Base-by-base conservation (phyloP, 2,888 invertebrate genomes). In the Drosophila vallismaia region DNA sequence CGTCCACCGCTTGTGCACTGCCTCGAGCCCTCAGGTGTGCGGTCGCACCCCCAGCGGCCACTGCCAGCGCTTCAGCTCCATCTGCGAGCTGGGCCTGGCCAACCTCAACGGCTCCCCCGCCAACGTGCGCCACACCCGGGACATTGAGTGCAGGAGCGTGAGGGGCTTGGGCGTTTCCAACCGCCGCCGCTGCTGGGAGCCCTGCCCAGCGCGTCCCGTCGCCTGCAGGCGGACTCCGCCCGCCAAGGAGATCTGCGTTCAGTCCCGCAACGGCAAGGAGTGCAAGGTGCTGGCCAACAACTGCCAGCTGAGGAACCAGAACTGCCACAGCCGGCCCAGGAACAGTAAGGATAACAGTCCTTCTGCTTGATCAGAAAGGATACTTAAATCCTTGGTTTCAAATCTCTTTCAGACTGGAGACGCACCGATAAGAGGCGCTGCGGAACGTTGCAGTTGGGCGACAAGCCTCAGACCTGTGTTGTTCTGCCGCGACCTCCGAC, bases 231-330 rank as follows among this genome's bases (percentile, higher is more conserved):
- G 53, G 1, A 45, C 67, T 0, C 48, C 57, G 0, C 19, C 49
- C 6, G 26, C 26, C 1, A 31, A 63, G 44, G 44, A 44, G 24
- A 44, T 88, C 38, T 84, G 88, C 45, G 73, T 86, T 19, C 51
- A 80, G 5, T 55, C 74, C 7, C 63, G 80, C 4, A 56, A 76
- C 29, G 42, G 28, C 4, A 55, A 29, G 14, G 9, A 36, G 14
- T 84, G 83, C 73, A 79, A 79, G 53, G 31, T 84, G 4, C 4
- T 84, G 29, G 63, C 77, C 52, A 77, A 76, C 51, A 71, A 51
- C 7, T 84, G 88, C 31, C 77, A 79, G 68, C 51, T 84, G 52
- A 51, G 59, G 12, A 84, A 88, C 68, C 70, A 69, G 53, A 84
- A 84, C 38, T 88, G 88, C 50, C 59, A 69, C 36, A 4, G 44